Conservation (phyloP, 53 echinoderm and acorn worm genomes). For the Henricia sp. region DNA sequence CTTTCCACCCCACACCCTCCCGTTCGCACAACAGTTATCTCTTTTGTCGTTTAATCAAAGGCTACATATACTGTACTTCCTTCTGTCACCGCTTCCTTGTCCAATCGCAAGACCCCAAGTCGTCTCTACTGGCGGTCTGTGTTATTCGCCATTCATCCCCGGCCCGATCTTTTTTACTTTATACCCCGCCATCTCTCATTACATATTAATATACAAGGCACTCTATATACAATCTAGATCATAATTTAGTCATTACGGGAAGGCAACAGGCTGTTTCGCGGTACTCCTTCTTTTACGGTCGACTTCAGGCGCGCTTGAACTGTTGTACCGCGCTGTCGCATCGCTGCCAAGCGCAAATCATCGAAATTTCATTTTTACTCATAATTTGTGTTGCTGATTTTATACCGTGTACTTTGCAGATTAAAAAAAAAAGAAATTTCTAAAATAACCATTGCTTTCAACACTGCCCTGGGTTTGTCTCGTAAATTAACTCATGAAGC, state of each 20-base stretch:
- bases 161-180: neutral
- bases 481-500: no score
- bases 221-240: slow-evolving; percentile 33
- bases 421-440: neutral
- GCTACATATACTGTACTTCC: neutral
- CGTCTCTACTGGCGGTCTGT: neutral
- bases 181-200: slow-evolving; percentile 6
- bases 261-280: neutral
- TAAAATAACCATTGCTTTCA: neutral
- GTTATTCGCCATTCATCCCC: neutral
- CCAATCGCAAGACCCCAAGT: neutral
- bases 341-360: neutral
- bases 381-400: neutral
- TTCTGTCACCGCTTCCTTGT: neutral
- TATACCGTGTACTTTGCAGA: neutral
- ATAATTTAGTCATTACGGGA: slow-evolving; percentile 37
- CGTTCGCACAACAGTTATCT: neutral
- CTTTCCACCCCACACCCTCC: neutral
- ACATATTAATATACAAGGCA: slow-evolving; percentile 13
- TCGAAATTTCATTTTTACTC: neutral
- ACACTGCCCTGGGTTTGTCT: no score
- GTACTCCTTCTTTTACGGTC: slow-evolving; percentile 11
- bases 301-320: neutral
- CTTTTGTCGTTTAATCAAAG: neutral
- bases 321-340: neutral